These are phyloP conservation scores for Mugil cephalus DNA, from an alignment of 2,113 vertebrate genomes.

Conservation along the genomic window DNA sequence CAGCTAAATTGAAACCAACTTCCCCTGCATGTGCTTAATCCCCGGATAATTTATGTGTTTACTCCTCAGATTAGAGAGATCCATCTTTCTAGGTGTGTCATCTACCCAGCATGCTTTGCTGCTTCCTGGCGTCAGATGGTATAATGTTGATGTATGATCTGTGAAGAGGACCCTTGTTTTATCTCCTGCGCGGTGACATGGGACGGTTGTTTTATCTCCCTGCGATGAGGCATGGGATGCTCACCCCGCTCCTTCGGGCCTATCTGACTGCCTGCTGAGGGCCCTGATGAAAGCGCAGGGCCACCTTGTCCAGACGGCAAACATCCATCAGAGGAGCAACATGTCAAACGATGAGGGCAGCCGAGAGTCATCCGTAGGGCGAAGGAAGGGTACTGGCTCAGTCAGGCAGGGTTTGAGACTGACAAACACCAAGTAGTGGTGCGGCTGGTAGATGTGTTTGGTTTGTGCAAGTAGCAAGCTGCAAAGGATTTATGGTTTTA, in stretches of 20 bases:
- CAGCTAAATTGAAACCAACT: constrained; percentile 35
- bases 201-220: constrained; percentile 79
- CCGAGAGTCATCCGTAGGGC: constrained; percentile 56
- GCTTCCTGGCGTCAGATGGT: constrained; percentile 66
- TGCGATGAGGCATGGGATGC: constrained; percentile 30
- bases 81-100: constrained; percentile 71
- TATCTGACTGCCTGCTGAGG: constrained; percentile 51
- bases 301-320: constrained; percentile 73
- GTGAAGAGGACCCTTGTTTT: constrained; percentile 77
- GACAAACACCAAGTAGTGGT: constrained; percentile 18
- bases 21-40: constrained; percentile 24
- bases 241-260: constrained; percentile 29
- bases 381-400: constrained; percentile 17
- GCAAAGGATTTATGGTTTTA: background rate
- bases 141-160: constrained; percentile 83
- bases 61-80: constrained; percentile 61
- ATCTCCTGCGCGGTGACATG: constrained; percentile 75
- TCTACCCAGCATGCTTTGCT: constrained; percentile 76
- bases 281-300: constrained; percentile 77
- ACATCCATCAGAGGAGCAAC: constrained; percentile 73
- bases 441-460: constrained; percentile 6
- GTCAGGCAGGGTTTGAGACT: constrained; percentile 40
- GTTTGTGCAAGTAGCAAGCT: background rate
- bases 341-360: constrained; percentile 57
- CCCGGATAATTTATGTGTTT: constrained; percentile 68